Conservation (phyloP, 2,113 vertebrate species). For the Notothenia rossii region DNA sequence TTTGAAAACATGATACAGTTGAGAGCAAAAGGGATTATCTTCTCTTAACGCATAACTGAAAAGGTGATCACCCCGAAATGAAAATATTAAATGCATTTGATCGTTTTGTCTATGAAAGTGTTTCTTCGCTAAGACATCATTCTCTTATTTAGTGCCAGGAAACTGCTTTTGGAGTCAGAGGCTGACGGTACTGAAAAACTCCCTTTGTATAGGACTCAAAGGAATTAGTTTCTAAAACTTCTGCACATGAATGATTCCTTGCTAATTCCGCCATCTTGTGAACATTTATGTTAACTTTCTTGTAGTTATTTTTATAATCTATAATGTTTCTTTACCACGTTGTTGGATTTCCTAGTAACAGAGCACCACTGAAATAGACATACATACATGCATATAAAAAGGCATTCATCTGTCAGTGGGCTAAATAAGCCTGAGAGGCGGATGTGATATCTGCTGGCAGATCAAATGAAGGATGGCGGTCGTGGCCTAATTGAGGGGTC, state of each 20-base stretch:
- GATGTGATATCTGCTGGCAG: slow-evolving; percentile 68
- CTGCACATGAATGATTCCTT: background rate
- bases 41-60: background rate
- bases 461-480: slow-evolving; percentile 77
- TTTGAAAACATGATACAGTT: slow-evolving; percentile 38
- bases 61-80: background rate
- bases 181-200: slow-evolving; percentile 11
- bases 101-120: slow-evolving; percentile 12
- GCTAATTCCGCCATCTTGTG: background rate
- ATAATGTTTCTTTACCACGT: background rate
- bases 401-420: slow-evolving; percentile 38
- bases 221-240: background rate
- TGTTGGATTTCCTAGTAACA: background rate
- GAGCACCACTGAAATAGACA: background rate
- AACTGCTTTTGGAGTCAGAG: background rate
- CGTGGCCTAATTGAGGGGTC: slow-evolving; percentile 71
- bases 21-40: slow-evolving; percentile 3
- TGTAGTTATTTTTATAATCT: background rate
- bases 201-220: background rate
- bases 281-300: background rate
- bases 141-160: background rate
- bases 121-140: background rate
- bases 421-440: slow-evolving; percentile 23
- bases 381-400: slow-evolving; percentile 8
- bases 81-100: slow-evolving; percentile 8